Evolutionary conservation across 2,113 vertebrate genomes (phyloP).

Genomic region (Thymallus thymallus): DNA sequence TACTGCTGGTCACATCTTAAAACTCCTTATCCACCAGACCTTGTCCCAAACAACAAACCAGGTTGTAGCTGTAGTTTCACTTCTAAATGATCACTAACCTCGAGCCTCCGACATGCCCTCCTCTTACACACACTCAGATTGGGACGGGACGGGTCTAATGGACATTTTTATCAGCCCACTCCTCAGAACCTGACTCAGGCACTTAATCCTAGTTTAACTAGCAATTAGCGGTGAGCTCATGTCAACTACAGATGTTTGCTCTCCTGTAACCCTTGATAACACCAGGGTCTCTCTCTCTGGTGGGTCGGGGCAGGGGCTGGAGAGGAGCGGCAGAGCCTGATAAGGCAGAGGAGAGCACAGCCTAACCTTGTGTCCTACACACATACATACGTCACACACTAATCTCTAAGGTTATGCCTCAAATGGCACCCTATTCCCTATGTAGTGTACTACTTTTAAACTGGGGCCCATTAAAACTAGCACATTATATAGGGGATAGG

Average conservation of each 20-base stretch:
- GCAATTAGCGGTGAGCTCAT: conserved; percentile 47
- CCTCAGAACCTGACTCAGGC: conserved; percentile 33
- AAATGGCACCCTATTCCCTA: too few relatives aligned
- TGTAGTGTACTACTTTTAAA: too few relatives aligned
- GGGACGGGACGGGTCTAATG: conserved; percentile 15
- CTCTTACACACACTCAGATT: background rate
- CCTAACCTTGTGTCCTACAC: conserved; percentile 22
- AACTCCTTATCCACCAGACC: background rate
- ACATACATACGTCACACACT: conserved; percentile 12
- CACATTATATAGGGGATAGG: too few relatives aligned
- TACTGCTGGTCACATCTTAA: background rate
- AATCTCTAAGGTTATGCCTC: background rate
- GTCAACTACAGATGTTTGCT: conserved; percentile 55
- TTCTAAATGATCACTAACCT: background rate
- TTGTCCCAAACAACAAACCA: background rate
- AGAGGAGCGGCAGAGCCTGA: conserved; percentile 23
- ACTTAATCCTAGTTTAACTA: conserved; percentile 53
- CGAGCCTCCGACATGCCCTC: background rate
- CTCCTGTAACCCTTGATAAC: conserved; percentile 34
- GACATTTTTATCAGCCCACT: conserved; percentile 46
- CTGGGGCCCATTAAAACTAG: too few relatives aligned
- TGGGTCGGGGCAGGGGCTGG: background rate
- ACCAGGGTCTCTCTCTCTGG: conserved; percentile 1
- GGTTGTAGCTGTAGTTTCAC: background rate
- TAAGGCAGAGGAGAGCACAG: conserved; percentile 25